phyloP scores from a whole-genome alignment of 2,888 invertebrate species.

The Sphecodes monilicornis region DNA sequence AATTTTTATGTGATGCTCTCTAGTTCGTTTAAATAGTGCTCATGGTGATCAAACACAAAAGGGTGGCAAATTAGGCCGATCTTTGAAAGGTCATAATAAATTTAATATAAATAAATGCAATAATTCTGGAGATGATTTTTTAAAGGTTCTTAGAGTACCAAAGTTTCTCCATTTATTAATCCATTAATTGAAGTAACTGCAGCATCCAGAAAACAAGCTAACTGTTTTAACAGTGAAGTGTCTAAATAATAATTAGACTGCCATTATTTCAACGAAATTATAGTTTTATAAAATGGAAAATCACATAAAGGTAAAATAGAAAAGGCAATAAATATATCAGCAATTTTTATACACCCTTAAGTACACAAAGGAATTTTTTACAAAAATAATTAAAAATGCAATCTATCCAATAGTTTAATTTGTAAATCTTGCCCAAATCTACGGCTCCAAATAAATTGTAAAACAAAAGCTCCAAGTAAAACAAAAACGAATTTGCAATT shows the following conservation, averaged over 20 bases:
- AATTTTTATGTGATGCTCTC: neutral
- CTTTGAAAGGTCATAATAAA: neutral
- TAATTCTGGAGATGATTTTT: neutral
- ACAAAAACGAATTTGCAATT: neutral
- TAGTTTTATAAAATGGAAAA: neutral
- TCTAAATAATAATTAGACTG: neutral
- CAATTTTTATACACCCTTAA: neutral
- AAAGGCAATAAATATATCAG: neutral
- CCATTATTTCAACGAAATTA: neutral
- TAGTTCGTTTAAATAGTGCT: neutral
- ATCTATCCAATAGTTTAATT: neutral
- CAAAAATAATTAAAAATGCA: neutral
- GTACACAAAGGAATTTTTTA: neutral
- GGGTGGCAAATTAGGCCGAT: neutral
- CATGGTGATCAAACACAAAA: too few species aligned
- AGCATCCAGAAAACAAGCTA: neutral
- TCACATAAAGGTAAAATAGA: neutral
- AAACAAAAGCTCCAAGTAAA: too few species aligned
- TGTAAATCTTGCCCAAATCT: neutral
- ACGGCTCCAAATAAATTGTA: neutral
- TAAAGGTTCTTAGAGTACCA: neutral
- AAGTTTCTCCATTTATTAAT: too few species aligned
- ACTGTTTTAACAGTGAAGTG: too few species aligned
- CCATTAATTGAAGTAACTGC: too few species aligned
- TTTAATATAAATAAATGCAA: neutral